Conservation (phyloP, 2,113 vertebrate genomes). For the Chaenocephalus aceratus region DNA sequence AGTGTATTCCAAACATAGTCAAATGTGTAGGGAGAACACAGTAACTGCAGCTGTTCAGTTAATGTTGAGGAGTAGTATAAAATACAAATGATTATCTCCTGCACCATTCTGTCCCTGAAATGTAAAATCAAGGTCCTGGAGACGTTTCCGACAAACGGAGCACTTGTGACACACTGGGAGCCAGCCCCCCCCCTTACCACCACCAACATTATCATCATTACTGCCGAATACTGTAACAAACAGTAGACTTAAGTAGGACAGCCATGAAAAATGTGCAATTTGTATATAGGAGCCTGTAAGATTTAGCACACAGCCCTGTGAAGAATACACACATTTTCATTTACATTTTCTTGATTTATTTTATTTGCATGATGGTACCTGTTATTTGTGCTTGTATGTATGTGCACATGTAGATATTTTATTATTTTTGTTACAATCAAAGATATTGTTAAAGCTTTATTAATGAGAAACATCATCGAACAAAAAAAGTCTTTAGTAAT, state of each 20-base stretch:
- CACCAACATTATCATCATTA: too few relatives aligned
- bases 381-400: neutral
- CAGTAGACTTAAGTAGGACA: too few relatives aligned
- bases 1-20: neutral
- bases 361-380: too few relatives aligned
- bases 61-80: neutral
- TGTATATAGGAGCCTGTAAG: too few relatives aligned
- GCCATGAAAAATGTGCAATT: neutral
- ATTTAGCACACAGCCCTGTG: too few relatives aligned
- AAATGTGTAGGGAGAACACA: neutral
- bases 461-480: neutral
- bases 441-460: neutral
- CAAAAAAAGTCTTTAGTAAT: neutral
- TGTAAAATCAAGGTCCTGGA: neutral
- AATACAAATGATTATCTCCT: neutral
- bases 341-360: too few relatives aligned
- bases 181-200: neutral
- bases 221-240: too few relatives aligned
- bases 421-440: neutral
- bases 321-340: too few relatives aligned
- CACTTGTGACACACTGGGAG: slow-evolving; percentile 10
- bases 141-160: slow-evolving; percentile 11
- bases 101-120: neutral
- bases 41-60: neutral
- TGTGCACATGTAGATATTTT: neutral